phyloP scores from a whole-genome alignment of 2,797 vertebrate species.

The Lates japonicus region DNA sequence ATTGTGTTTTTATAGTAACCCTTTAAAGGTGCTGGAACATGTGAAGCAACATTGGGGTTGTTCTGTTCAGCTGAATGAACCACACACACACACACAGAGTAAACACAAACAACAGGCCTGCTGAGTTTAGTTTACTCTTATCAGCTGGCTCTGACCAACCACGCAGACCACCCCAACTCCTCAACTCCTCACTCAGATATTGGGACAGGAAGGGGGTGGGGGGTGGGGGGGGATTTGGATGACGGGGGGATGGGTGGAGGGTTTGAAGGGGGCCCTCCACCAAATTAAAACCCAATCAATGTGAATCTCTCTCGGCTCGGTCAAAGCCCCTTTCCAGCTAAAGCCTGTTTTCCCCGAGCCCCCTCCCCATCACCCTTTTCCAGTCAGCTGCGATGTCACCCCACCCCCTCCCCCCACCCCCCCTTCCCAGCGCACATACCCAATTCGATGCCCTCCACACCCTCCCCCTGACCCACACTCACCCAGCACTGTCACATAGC shows the following conservation, averaged over 20 bases:
- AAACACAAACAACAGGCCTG: slow-evolving; percentile 89
- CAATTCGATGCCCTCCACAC: slow-evolving; percentile 15
- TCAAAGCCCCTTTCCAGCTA: slow-evolving; percentile 66
- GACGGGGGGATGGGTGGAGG: slow-evolving; percentile 54
- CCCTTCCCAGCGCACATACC: slow-evolving; percentile 8
- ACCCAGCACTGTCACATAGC: slow-evolving; percentile 47
- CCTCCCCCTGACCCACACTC: slow-evolving; percentile 57
- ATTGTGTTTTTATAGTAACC: slow-evolving; percentile 71
- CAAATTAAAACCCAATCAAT: slow-evolving; percentile 83
- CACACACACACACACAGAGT: slow-evolving; percentile 67
- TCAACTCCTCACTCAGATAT: slow-evolving; percentile 63
- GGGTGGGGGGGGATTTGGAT: slow-evolving; percentile 36
- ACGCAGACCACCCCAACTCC: slow-evolving; percentile 78
- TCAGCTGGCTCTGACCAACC: slow-evolving; percentile 79
- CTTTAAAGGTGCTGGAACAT: slow-evolving; percentile 71
- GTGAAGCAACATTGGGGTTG: slow-evolving; percentile 77
- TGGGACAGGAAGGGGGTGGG: slow-evolving; percentile 55
- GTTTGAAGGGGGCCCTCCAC: slow-evolving; percentile 59
- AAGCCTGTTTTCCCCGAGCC: slow-evolving; percentile 41
- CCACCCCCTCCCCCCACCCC: slow-evolving; percentile 39
- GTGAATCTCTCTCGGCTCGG: slow-evolving; percentile 62
- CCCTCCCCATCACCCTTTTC: slow-evolving; percentile 37
- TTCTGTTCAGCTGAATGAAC: slow-evolving; percentile 47
- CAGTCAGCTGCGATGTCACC: slow-evolving; percentile 26
- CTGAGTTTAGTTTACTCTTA: slow-evolving; percentile 85